A percentile compares a stretch with the other conserved stretches of the same genome.
These are phyloP conservation scores for Zaprionus camerounensis DNA, from an alignment of 1,140 invertebrate genomes.

Conservation along the genomic window DNA sequence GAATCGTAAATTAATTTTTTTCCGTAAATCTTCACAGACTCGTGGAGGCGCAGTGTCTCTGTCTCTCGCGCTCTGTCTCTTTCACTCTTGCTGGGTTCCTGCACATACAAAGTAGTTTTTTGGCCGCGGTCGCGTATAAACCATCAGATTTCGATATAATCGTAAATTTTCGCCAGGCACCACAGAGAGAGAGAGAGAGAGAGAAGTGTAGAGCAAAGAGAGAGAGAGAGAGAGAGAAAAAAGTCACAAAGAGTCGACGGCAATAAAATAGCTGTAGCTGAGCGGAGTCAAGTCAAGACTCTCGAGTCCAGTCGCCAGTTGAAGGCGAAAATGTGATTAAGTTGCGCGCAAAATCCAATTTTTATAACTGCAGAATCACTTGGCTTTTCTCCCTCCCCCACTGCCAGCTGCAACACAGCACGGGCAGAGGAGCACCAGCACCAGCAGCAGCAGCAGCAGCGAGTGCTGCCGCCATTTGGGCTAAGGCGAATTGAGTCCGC, in stretches of 20 bases:
- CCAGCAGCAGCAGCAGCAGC: slow-evolving; percentile 10
- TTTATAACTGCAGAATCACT: slow-evolving; percentile 82
- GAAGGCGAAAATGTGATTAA: slow-evolving; percentile 82
- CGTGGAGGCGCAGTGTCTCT: slow-evolving; percentile 25
- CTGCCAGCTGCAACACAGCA: slow-evolving; percentile 24
- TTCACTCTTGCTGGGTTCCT: slow-evolving; percentile 1
- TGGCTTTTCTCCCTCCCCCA: slow-evolving; percentile 40
- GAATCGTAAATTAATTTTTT: slow-evolving; percentile 82
- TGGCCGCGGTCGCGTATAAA: slow-evolving; percentile 73
- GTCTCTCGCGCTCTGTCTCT: background rate
- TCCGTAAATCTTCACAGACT: slow-evolving; percentile 68
- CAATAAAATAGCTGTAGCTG: slow-evolving; percentile 80
- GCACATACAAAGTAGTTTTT: slow-evolving; percentile 55
- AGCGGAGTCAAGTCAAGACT: slow-evolving; percentile 43
- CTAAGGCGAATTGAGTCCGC: slow-evolving; percentile 79
- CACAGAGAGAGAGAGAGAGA: slow-evolving; percentile 26
- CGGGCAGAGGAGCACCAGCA: background rate
- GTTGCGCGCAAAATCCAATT: slow-evolving; percentile 82
- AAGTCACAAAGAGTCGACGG: slow-evolving; percentile 75
- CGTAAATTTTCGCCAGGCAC: slow-evolving; percentile 77
- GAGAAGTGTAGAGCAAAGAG: slow-evolving; percentile 50
- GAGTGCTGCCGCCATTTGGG: slow-evolving; percentile 51
- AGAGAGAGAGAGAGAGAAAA: slow-evolving; percentile 44
- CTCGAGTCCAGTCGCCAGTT: slow-evolving; percentile 57
- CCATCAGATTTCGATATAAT: slow-evolving; percentile 83